A percentile compares a stretch with the other conserved stretches of the same genome.
phyloP scores from a whole-genome alignment of 2,888 invertebrate genomes.

The Hirtodrosophila alboralis region DNA sequence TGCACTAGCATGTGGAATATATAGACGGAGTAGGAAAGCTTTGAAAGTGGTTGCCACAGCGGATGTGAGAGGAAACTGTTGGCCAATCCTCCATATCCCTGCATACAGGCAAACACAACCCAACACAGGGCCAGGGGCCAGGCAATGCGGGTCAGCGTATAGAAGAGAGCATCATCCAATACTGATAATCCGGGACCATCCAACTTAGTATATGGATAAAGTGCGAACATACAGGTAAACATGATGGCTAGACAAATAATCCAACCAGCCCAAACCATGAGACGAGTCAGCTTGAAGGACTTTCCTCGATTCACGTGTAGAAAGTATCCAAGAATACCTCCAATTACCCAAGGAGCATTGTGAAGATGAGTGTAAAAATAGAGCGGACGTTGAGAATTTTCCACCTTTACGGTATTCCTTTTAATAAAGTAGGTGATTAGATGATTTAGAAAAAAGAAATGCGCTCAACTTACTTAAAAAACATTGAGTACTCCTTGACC shows the following conservation, averaged over 20 bases:
- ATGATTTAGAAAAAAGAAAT: not conserved
- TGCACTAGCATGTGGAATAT: slow-evolving; percentile 73
- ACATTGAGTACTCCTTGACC: slow-evolving; percentile 46
- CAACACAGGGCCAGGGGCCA: slow-evolving; percentile 79
- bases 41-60: slow-evolving; percentile 78
- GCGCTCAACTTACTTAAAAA: slow-evolving; percentile 32
- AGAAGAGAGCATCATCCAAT: slow-evolving; percentile 33
- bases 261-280: slow-evolving; percentile 43
- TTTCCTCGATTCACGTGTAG: slow-evolving; percentile 55
- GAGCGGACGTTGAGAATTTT: slow-evolving; percentile 18
- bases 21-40: slow-evolving; percentile 76
- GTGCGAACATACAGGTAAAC: slow-evolving; percentile 51
- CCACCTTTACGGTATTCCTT: not conserved
- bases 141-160: slow-evolving; percentile 66
- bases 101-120: slow-evolving; percentile 79
- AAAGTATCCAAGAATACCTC: slow-evolving; percentile 72
- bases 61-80: slow-evolving; percentile 74
- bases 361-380: slow-evolving; percentile 72
- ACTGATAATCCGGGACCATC: slow-evolving; percentile 7
- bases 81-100: slow-evolving; percentile 74
- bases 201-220: slow-evolving; percentile 52
- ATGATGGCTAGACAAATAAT: slow-evolving; percentile 37
- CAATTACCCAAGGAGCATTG: slow-evolving; percentile 74
- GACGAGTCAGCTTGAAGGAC: slow-evolving; percentile 39
- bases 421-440: not conserved